phyloP scores from a whole-genome alignment of 2,113 vertebrate genomes.

The Phyllopteryx taeniolatus region DNA sequence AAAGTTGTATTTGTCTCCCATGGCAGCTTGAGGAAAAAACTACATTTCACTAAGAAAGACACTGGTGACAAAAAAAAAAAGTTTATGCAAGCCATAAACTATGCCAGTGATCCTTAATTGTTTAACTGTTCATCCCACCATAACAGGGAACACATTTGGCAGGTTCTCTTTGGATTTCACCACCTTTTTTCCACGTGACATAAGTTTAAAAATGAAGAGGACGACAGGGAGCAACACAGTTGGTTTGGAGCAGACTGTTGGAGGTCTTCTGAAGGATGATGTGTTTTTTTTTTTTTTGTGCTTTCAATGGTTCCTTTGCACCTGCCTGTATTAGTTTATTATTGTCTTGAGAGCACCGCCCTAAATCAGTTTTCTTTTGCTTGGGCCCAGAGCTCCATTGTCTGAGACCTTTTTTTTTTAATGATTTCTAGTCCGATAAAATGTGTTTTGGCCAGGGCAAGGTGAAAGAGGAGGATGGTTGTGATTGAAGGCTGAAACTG shows the following conservation, averaged over 20 bases:
- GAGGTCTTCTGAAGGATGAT: slow-evolving; percentile 59
- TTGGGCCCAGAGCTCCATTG: slow-evolving; percentile 49
- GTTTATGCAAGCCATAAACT: too few species aligned
- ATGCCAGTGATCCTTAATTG: neutral
- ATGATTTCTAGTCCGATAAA: slow-evolving; percentile 57
- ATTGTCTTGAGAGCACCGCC: slow-evolving; percentile 59
- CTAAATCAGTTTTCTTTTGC: slow-evolving; percentile 70
- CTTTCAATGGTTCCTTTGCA: slow-evolving; percentile 46
- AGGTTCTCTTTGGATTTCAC: slow-evolving; percentile 10
- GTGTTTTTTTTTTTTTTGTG: slow-evolving; percentile 40
- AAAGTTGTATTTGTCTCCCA: neutral
- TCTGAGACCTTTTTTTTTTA: slow-evolving; percentile 39
- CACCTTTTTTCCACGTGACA: slow-evolving; percentile 10
- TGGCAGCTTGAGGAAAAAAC: neutral
- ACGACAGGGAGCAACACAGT: slow-evolving; percentile 29
- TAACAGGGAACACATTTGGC: neutral
- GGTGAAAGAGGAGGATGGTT: slow-evolving; percentile 30
- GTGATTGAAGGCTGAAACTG: slow-evolving; percentile 2
- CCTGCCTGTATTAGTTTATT: slow-evolving; percentile 58
- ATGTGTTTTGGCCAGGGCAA: slow-evolving; percentile 41
- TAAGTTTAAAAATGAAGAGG: slow-evolving; percentile 29
- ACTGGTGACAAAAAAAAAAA: neutral
- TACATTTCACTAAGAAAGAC: neutral
- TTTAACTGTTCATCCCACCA: neutral
- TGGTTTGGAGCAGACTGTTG: slow-evolving; percentile 37